Evolutionary conservation across 1,140 invertebrate genomes (phyloP), one percentile per base, ranked within the genome.

Genomic region (Eumaeus atala): DNA sequence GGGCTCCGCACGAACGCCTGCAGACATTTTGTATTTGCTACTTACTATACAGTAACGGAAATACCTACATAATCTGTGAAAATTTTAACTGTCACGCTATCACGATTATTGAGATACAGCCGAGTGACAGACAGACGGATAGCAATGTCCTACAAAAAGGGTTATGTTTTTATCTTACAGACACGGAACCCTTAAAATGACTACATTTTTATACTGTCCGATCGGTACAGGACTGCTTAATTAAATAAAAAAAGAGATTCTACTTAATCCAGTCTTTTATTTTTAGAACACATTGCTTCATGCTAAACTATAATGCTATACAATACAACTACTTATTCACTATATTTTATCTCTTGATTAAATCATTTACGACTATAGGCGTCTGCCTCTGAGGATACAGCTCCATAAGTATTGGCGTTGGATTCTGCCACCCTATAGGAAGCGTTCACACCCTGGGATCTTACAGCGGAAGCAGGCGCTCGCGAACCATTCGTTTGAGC

Each of bases 381-480:
- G 28, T 79, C 73, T 17, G 82, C 73, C n/a, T 72, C 62, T 36
- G 81, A 77, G 5, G 65, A 55, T 10, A 79, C 81, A 28, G 54
- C 59, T 28, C 78, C 81, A 36, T 60, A 69, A 10, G 67, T 70
- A 59, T 77, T 81, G 17, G 73, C 77, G n/a, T 68, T 67, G 3
- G 81, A 75, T 57, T 83, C 72, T 40, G 74, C 55, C 0, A 74
- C 65, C 40, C 67, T 81, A 63, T 71, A 78, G 18, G 64, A 73
- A 11, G 74, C 59, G 52, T 67, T 63, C 44, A 75, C 12, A 8
- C 70, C 75, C 21, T 81, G 74, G 10, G 68, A 58, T 36, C 58
- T 73, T 9, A 67, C 72, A 3, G 70, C 74, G 11, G 79, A 81
- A 1, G 61, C 55, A 16, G 80, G 77, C 9, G 62, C 62, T 5